These are phyloP conservation scores for Euglossa dilemma DNA, from an alignment of 1,140 invertebrate species.

Conservation along the genomic window DNA sequence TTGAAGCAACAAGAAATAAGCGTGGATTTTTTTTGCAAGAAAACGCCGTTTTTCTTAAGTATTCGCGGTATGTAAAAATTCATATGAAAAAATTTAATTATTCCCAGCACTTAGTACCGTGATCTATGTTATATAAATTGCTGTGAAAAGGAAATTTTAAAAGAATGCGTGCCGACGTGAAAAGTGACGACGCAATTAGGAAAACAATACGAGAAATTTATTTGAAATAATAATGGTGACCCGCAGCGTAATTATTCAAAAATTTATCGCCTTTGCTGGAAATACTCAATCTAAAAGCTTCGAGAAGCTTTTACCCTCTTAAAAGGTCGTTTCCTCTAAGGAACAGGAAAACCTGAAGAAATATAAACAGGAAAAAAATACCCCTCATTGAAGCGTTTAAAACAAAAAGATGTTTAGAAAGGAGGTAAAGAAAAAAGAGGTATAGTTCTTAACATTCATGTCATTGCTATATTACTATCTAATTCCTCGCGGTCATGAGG, in stretches of 20 bases:
- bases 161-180: background rate
- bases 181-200: background rate
- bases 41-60: background rate
- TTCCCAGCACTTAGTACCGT: background rate
- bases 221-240: background rate
- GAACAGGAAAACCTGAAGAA: background rate
- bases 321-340: background rate
- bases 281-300: background rate
- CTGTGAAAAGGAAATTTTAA: background rate
- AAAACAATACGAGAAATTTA: constrained; percentile 6
- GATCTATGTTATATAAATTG: background rate
- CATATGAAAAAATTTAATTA: background rate
- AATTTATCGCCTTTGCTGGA: background rate
- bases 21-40: background rate
- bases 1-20: background rate
- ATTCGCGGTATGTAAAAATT: background rate
- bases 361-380: background rate
- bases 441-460: too few relatives aligned
- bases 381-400: background rate
- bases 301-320: background rate
- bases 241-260: background rate
- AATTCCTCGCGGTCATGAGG: too few relatives aligned
- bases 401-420: background rate
- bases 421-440: background rate
- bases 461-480: background rate